Conservation (phyloP, 1,140 invertebrate genomes). For the Zaprionus taronus region DNA sequence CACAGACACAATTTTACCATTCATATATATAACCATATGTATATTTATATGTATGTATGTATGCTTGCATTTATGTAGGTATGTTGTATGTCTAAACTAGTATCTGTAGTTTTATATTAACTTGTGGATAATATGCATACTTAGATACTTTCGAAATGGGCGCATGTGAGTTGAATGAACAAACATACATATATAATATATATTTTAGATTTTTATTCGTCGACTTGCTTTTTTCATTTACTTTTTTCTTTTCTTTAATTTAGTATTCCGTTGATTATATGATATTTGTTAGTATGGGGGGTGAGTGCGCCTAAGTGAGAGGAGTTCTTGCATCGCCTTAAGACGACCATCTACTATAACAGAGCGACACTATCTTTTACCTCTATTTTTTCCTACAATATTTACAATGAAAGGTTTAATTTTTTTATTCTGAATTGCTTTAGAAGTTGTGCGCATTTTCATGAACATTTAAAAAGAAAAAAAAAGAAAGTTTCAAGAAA, state of each 20-base stretch:
- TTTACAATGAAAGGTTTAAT: conserved; percentile 62
- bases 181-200: conserved; percentile 63
- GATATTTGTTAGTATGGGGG: conserved; percentile 41
- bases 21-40: conserved; percentile 40
- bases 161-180: conserved; percentile 62
- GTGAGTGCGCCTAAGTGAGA: conserved; percentile 60
- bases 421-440: conserved; percentile 41
- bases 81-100: conserved; percentile 17
- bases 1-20: conserved; percentile 73
- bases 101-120: conserved; percentile 42
- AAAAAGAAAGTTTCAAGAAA: conserved; percentile 9
- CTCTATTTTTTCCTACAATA: conserved; percentile 53
- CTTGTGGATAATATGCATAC: conserved; percentile 59
- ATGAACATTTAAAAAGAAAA: conserved; percentile 11
- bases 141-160: conserved; percentile 67
- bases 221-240: conserved; percentile 8
- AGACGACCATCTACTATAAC: conserved; percentile 16
- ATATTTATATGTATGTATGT: conserved; percentile 58
- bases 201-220: conserved; percentile 6
- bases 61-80: conserved; percentile 30
- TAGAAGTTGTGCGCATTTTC: conserved; percentile 73
- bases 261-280: conserved; percentile 43
- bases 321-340: conserved; percentile 14
- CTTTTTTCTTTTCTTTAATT: conserved; percentile 34
- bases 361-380: conserved; percentile 31